These are phyloP conservation scores for Coptotermes formosanus DNA, from an alignment of 1,140 invertebrate genomes.

Conservation along the genomic window DNA sequence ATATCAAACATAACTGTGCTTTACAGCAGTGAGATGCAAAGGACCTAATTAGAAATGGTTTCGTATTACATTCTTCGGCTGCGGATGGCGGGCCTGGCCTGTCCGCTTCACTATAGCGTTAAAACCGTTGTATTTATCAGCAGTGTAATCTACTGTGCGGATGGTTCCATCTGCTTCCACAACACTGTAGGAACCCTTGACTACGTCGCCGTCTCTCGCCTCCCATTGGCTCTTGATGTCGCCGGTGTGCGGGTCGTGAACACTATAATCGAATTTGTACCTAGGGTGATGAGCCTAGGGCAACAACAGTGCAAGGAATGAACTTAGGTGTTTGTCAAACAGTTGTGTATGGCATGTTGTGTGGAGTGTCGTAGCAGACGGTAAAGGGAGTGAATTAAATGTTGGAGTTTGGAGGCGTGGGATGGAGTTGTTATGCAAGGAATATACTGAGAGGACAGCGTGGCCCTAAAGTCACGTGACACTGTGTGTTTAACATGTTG, in stretches of 20 bases:
- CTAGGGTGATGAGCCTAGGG: background rate
- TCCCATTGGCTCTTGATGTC: slow-evolving; percentile 37
- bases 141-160: slow-evolving; percentile 47
- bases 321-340: no score
- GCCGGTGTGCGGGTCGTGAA: slow-evolving; percentile 32
- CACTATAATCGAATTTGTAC: background rate
- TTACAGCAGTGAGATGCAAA: no score
- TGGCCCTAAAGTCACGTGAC: no score
- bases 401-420: no score
- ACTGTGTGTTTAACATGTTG: no score
- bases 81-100: slow-evolving; percentile 45
- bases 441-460: no score
- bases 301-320: background rate
- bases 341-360: no score
- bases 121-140: slow-evolving; percentile 45
- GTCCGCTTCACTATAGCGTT: slow-evolving; percentile 49
- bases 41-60: background rate
- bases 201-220: slow-evolving; percentile 34
- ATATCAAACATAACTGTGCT: no score
- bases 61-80: background rate
- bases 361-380: no score
- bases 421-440: no score
- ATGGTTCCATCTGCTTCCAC: slow-evolving; percentile 45
- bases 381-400: no score
- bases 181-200: slow-evolving; percentile 37